Base-by-base conservation (phyloP, 2,797 vertebrate genomes). In the Trachurus trachurus region DNA sequence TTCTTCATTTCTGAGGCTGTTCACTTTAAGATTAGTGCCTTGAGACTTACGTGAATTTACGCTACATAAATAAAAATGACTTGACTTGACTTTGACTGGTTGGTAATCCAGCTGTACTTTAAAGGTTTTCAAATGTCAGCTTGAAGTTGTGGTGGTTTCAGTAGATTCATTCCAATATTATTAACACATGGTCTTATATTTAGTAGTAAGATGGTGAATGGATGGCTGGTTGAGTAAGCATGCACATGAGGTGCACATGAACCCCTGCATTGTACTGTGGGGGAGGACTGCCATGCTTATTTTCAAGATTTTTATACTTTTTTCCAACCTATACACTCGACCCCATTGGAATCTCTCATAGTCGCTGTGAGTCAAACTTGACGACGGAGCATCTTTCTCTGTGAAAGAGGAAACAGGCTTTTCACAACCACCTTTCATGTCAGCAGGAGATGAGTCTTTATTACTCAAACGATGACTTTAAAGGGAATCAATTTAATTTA, bases 391-490 rank as follows among this genome's bases (percentile, higher is more conserved):
- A 0, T 42, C 2, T 29, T 49, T 29, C 22, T 54, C 44, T 16
- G 26, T n/a, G 34, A 80, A 68, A 83, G 54, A 49, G 44, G 40
- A 78, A 81, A 81, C 56, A 39, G 39, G 0, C 5, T 11, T 73
- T 60, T 58, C 44, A 53, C 5, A 37, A 12, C 0, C 1, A 0
- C 9, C 29, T 56, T 68, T 64, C 26, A 71, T 22, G 42, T 65
- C 21, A 29, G 17, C 11, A 22, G 8, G n/a, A 15, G 17, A 54
- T n/a, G 31, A 29, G 49, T 31, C 13, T 40, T 47, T 64, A 13
- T 59, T 29, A 53, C 13, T 34, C 9, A 67, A 34, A 29, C 26
- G 1, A 52, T 29, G 16, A 1, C 29, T n/a, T 19, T 13, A 12
- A 37, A 4, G 2, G 22, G 52, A 26, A 9, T 39, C n/a, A 26